These are phyloP conservation scores for Amyelois transitella DNA, from an alignment of 1,140 invertebrate species.

Conservation along the genomic window DNA sequence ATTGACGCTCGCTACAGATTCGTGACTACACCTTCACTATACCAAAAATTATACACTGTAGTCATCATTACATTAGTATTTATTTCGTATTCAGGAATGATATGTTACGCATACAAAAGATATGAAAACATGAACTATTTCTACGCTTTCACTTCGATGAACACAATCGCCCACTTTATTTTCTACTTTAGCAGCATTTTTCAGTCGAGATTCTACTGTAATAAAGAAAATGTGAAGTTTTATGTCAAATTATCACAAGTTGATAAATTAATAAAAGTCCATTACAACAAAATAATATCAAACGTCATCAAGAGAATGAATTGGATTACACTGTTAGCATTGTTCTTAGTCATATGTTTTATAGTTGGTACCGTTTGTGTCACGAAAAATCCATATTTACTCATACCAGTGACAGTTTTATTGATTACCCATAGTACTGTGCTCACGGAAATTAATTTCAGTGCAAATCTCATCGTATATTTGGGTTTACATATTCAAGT, in stretches of 20 bases:
- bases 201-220: slow-evolving; percentile 35
- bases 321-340: background rate
- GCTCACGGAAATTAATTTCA: slow-evolving; percentile 24
- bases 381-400: slow-evolving; percentile 9
- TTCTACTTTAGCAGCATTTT: slow-evolving; percentile 18
- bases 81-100: no score
- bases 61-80: slow-evolving; percentile 9
- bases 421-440: slow-evolving; percentile 3
- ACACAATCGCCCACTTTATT: background rate
- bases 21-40: slow-evolving; percentile 28
- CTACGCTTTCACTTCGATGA: background rate
- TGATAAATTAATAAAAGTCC: background rate
- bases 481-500: slow-evolving; percentile 35
- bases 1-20: slow-evolving; percentile 35
- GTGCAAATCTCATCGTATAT: slow-evolving; percentile 33
- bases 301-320: background rate
- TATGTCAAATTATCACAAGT: slow-evolving; percentile 21
- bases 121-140: no score
- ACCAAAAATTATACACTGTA: slow-evolving; percentile 34
- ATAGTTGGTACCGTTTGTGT: background rate
- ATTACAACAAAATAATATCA: background rate
- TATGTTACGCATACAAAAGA: no score
- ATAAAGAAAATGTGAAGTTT: slow-evolving; percentile 29
- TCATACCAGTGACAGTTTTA: slow-evolving; percentile 15
- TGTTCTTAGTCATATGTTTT: background rate